These are phyloP conservation scores for Oplegnathus fasciatus DNA, from an alignment of 2,113 vertebrate species.

Conservation along the genomic window DNA sequence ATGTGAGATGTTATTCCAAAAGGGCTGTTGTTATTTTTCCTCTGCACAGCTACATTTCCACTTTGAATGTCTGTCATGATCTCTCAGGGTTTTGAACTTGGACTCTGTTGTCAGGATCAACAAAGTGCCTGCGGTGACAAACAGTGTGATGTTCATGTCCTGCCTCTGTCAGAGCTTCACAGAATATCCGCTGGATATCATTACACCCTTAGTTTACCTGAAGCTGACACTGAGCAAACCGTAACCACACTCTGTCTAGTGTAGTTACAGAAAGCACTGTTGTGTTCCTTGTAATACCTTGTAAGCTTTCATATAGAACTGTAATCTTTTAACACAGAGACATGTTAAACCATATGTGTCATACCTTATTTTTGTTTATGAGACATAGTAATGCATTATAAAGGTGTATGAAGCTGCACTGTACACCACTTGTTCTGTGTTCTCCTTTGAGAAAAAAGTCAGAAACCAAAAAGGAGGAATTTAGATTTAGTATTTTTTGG, in stretches of 20 bases:
- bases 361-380: not conserved
- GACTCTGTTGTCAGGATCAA: constrained; percentile 38
- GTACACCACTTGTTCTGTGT: not conserved
- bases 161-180: constrained; percentile 32
- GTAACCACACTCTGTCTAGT: not conserved
- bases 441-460: not conserved
- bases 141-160: constrained; percentile 31
- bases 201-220: not conserved
- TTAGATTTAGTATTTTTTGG: not conserved
- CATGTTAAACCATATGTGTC: not conserved
- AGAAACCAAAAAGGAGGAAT: not conserved
- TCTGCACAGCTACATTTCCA: constrained; percentile 16
- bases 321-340: not conserved
- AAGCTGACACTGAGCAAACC: not conserved
- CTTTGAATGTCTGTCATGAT: constrained; percentile 41
- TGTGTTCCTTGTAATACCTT: not conserved
- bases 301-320: not conserved
- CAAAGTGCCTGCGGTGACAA: constrained; percentile 38
- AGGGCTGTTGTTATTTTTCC: constrained; percentile 8
- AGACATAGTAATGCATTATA: not conserved
- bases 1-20: not conserved
- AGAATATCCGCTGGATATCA: constrained; percentile 18
- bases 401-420: not conserved
- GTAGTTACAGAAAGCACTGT: not conserved
- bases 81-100: constrained; percentile 26